Conservation (phyloP, 2,113 vertebrate species). For the Alaudala cheleensis region DNA sequence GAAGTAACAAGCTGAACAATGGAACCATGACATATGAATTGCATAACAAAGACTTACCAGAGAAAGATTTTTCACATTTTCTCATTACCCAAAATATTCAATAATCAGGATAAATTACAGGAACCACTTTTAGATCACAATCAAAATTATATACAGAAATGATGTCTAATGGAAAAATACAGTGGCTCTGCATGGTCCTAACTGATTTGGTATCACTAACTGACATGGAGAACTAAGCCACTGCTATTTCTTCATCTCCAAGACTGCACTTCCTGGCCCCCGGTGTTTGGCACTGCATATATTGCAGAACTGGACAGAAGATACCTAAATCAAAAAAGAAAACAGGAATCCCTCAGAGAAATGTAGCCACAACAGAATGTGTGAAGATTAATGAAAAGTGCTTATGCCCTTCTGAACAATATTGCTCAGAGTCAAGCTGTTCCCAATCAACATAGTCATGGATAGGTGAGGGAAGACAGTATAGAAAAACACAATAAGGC, state of each 20-base stretch:
- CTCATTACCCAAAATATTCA: not conserved
- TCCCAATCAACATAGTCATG: not conserved
- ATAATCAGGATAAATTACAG: not conserved
- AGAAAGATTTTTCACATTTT: not conserved
- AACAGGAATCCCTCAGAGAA: not conserved
- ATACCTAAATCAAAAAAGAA: constrained; percentile 71
- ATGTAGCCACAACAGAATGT: not conserved
- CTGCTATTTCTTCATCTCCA: constrained; percentile 84
- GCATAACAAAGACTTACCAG: not conserved
- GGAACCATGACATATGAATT: not conserved
- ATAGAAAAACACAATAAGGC: not conserved
- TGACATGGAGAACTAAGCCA: not conserved
- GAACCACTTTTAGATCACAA: not conserved
- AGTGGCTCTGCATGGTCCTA: not conserved
- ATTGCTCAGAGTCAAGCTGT: not conserved
- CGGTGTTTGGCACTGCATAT: constrained; percentile 95
- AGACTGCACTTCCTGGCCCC: constrained; percentile 87
- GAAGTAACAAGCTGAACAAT: not conserved
- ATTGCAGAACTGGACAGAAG: constrained; percentile 89
- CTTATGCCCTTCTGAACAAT: not conserved
- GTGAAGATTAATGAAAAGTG: not conserved
- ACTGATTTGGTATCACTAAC: not conserved
- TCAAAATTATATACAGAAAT: constrained; percentile 4
- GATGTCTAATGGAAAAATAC: not conserved
- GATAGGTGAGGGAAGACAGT: not conserved